Conservation (phyloP, 2,113 vertebrate species). For the Alosa alosa region DNA sequence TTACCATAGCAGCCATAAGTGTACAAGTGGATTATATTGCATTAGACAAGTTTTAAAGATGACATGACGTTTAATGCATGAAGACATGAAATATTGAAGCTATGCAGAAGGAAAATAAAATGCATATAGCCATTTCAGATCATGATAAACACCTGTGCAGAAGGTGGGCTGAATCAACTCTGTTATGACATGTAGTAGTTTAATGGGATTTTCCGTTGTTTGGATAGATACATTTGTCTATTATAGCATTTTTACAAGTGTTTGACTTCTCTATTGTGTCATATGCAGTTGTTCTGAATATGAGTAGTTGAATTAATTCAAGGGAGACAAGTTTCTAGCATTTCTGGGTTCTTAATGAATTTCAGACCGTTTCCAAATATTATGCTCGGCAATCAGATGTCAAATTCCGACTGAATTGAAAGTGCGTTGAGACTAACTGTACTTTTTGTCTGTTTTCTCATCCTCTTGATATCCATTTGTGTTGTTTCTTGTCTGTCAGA, state of each 20-base stretch:
- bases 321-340: neutral
- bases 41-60: neutral
- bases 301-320: neutral
- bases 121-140: neutral
- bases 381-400: neutral
- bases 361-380: neutral
- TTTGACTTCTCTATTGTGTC: neutral
- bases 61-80: neutral
- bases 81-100: neutral
- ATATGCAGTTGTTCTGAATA: neutral
- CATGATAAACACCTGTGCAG: neutral
- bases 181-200: constrained; percentile 3
- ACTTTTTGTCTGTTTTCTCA: neutral
- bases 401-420: neutral
- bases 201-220: neutral
- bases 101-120: neutral
- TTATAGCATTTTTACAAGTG: neutral
- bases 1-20: constrained; percentile 46
- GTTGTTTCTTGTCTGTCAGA: neutral
- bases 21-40: neutral
- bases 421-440: neutral
- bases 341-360: neutral
- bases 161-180: neutral
- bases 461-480: neutral
- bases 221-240: neutral